Evolutionary conservation across 35 echinoderm and acorn worm species (phyloP).

Genomic region (Stichopus chloronotus): DNA sequence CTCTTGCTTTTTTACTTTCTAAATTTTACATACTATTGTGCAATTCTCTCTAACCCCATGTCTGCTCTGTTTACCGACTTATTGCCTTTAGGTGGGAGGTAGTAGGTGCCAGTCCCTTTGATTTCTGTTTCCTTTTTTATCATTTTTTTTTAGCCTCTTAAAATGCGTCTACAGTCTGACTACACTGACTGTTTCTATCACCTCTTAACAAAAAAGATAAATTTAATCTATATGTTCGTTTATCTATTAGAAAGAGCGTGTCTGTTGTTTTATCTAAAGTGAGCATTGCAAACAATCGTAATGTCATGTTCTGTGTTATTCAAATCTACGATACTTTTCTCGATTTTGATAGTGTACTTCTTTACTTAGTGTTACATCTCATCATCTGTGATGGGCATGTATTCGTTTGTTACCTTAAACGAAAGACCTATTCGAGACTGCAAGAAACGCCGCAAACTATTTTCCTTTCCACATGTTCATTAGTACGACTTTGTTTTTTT

Average conservation of each 20-base stretch:
- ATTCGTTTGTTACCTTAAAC: constrained; percentile 3
- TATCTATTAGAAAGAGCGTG: not conserved
- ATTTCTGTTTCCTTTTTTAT: too few species aligned
- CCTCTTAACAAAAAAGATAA: not conserved
- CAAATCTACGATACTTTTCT: not conserved
- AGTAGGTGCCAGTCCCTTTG: too few species aligned
- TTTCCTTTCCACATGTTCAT: not conserved
- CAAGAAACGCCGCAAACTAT: constrained; percentile 26
- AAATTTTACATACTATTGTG: not conserved
- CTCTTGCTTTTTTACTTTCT: not conserved
- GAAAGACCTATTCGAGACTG: constrained; percentile 2
- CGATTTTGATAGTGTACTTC: too few species aligned
- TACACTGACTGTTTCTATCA: constrained; percentile 15
- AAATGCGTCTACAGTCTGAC: too few species aligned
- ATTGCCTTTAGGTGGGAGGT: not conserved
- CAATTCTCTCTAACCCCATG: not conserved
- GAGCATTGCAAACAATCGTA: not conserved
- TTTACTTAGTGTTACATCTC: not conserved
- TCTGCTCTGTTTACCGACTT: not conserved
- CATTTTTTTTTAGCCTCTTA: too few species aligned
- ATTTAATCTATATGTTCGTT: constrained; percentile 8
- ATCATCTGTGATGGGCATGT: not conserved
- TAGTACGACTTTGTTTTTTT: not conserved
- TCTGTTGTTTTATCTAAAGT: not conserved
- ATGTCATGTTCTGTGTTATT: not conserved